Percentiles rank a stretch among this genome's conserved stretches.
Conservation (phyloP, 2,113 vertebrate species). For the Pampusana beccarii region DNA sequence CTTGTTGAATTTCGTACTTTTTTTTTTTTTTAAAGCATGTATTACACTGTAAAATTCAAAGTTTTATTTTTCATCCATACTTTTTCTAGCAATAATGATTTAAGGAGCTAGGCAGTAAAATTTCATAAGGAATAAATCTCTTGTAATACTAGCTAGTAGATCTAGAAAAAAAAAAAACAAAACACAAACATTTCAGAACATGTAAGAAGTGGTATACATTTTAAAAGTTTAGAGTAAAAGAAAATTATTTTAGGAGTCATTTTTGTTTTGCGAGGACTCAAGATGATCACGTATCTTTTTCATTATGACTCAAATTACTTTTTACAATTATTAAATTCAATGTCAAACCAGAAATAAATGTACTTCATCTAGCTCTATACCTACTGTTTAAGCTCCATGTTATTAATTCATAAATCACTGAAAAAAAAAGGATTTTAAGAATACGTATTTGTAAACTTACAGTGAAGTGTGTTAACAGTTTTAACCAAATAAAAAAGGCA, state of each 20-base stretch:
- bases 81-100: neutral
- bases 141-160: neutral
- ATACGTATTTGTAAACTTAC: neutral
- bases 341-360: conserved; percentile 18
- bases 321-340: conserved; percentile 42
- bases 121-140: neutral
- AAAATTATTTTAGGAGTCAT: neutral
- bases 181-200: neutral
- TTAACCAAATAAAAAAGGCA: neutral
- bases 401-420: conserved; percentile 61
- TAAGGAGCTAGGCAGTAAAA: neutral
- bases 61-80: neutral
- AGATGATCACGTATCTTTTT: conserved; percentile 6
- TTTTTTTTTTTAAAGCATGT: neutral
- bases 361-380: neutral
- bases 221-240: neutral
- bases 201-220: neutral
- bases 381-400: neutral
- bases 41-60: neutral
- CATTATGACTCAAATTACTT: conserved; percentile 21
- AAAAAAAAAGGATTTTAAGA: neutral
- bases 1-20: neutral
- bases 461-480: neutral
- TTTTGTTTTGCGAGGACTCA: conserved; percentile 16
- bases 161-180: neutral